Percentiles rank a stretch among this genome's conserved stretches.
Evolutionary conservation across 2,113 vertebrate genomes (phyloP).

Genomic region (Onychostruthus taczanowskii): DNA sequence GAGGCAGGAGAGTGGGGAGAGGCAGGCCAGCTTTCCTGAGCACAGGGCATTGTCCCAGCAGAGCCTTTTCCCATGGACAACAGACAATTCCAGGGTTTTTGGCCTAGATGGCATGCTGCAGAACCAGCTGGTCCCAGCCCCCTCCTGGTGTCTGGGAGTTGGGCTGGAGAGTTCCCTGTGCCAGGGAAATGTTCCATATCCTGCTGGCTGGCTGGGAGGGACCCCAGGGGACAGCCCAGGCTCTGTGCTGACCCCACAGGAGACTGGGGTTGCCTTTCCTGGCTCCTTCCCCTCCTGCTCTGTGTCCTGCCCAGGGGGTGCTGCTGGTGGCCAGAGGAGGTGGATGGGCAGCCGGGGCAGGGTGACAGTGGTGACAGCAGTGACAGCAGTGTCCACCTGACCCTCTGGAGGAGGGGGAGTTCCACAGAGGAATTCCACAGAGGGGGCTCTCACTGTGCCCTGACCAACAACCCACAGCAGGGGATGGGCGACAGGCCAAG

Average conservation of each 20-base stretch:
- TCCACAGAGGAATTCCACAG: not conserved
- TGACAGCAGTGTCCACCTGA: not conserved
- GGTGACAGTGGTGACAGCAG: not conserved
- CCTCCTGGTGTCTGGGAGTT: not conserved
- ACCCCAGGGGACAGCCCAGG: not conserved
- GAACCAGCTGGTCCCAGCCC: not conserved
- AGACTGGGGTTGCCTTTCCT: no score
- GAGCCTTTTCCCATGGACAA: not conserved
- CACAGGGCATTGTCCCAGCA: not conserved
- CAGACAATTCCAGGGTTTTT: not conserved
- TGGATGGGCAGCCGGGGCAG: rapidly evolving
- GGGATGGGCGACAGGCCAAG: rapidly evolving
- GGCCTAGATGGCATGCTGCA: rapidly evolving
- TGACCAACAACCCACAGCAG: not conserved
- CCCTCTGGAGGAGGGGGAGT: not conserved
- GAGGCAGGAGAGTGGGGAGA: not conserved
- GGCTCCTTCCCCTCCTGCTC: not conserved
- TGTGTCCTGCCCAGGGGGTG: rapidly evolving
- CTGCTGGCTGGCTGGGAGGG: not conserved
- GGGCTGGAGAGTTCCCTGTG: not conserved
- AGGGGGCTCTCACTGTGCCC: not conserved
- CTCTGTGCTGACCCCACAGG: not conserved
- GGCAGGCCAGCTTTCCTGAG: not conserved
- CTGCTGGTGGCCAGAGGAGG: not conserved
- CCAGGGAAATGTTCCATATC: not conserved